Base-by-base conservation (phyloP, 2,888 invertebrate species). In the Tetranychus truncatus region DNA sequence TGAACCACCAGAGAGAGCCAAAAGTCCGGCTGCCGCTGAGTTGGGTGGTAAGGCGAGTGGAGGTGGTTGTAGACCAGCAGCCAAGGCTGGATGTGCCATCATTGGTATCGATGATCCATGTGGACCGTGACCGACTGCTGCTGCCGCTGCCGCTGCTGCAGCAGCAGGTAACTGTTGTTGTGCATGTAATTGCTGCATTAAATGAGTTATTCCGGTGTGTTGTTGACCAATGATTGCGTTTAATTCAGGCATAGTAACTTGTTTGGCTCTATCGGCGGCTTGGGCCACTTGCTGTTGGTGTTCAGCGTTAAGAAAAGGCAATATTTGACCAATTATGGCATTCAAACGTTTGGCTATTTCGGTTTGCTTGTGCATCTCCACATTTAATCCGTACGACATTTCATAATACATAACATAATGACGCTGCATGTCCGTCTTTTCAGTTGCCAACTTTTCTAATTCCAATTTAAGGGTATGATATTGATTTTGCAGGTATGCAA, bases 321-420 rank as follows among this genome's bases (percentile, higher is more conserved):
- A 72, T 9, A 72, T 89, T 87, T 97, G 95, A 81, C 91, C 93
- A 83, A 95, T 93, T 82, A 96, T 92, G 82, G 91, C 93, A 84
- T 91, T 95, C 83, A 97, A 87, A 84, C 96, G 88, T 86, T 97
- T 97, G 76, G 93, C 94, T 84, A 96, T 95, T 87, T 97, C 96
- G 84, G 95, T 94, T 72, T 72, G 93, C 87, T 94, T 94, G 85
- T 92, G 92, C 91, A 94, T 92, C 86, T 95, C 94, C 81, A 92
- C 91, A 85, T 93, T 92, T 81, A 94, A 88, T 81, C 92, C 92
- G 85, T 92, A 93, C 75, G 92, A 92, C 92, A 94, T 93, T 87
- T 94, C 94, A 85, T 93, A 93, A 85, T 93, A 93, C 95, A 96
- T 95, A 81, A 95, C 95, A 87, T 95, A 96, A 87, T 96, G 95